phyloP scores from a whole-genome alignment of 2,888 invertebrate genomes.

The Patella caerulea region DNA sequence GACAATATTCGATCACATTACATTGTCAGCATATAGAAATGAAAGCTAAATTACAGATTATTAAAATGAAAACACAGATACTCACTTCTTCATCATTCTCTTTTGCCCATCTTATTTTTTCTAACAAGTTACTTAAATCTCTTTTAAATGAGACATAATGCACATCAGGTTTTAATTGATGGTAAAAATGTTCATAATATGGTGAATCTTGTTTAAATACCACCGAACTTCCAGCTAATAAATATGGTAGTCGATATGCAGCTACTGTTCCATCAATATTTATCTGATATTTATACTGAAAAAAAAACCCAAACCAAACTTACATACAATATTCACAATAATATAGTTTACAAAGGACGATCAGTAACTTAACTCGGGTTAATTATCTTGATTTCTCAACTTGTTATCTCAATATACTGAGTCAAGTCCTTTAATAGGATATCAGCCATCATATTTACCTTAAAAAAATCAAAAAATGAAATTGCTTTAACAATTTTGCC shows the following conservation, averaged over 20 bases:
- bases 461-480: conserved; percentile 94
- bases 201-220: conserved; percentile 93
- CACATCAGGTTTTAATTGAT: conserved; percentile 80
- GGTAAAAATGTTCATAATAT: conserved; percentile 96
- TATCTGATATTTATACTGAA: conserved; percentile 94
- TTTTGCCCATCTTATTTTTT: conserved; percentile 76
- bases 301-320: conserved; percentile 39
- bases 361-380: too few relatives aligned
- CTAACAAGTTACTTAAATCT: conserved; percentile 85
- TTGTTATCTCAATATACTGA: too few relatives aligned
- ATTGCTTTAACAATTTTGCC: conserved; percentile 88
- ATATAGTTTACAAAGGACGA: too few relatives aligned
- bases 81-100: conserved; percentile 67
- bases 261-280: conserved; percentile 97
- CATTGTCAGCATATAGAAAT: neutral
- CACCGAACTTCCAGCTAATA: conserved; percentile 88
- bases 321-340: too few relatives aligned
- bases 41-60: neutral
- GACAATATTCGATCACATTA: neutral
- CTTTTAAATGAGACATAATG: conserved; percentile 88
- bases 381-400: too few relatives aligned
- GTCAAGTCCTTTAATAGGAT: too few relatives aligned
- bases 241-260: conserved; percentile 92
- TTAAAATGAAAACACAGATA: neutral
- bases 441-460: conserved; percentile 76